Conservation (phyloP, 2,888 invertebrate genomes). For the Pandemis corylana region DNA sequence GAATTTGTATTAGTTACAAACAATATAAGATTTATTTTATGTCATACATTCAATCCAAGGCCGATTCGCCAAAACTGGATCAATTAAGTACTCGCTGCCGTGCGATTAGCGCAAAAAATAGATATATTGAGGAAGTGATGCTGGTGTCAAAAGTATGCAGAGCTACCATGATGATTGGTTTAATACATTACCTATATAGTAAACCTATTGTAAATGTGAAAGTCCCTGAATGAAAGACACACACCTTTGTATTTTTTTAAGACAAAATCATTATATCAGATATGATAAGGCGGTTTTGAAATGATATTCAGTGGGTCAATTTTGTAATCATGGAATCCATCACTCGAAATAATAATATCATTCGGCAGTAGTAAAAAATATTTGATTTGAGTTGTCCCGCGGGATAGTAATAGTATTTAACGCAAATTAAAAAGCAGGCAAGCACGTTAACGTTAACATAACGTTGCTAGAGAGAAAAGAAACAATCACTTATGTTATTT, state of each 20-base stretch:
- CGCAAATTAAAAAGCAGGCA: background rate
- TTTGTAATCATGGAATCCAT: too few relatives aligned
- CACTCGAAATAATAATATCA: too few relatives aligned
- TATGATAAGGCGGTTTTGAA: too few relatives aligned
- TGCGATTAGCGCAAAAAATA: slow-evolving; percentile 31
- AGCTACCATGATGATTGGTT: slow-evolving; percentile 21
- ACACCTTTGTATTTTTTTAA: too few relatives aligned
- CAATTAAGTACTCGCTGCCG: slow-evolving; percentile 35
- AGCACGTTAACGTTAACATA: background rate
- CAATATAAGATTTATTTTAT: slow-evolving; percentile 38
- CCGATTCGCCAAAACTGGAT: slow-evolving; percentile 44
- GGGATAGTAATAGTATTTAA: too few relatives aligned
- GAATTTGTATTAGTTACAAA: slow-evolving; percentile 32
- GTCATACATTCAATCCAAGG: slow-evolving; percentile 49
- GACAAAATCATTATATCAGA: too few relatives aligned
- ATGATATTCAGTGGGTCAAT: too few relatives aligned
- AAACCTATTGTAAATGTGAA: background rate
- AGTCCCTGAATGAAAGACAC: too few relatives aligned
- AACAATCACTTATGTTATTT: too few relatives aligned
- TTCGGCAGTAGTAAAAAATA: too few relatives aligned
- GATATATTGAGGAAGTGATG: slow-evolving; percentile 40
- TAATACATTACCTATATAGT: background rate
- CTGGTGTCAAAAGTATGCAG: background rate
- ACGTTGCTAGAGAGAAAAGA: too few relatives aligned
- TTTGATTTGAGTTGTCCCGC: too few relatives aligned